Percentiles rank a stretch among this genome's conserved stretches.
These are phyloP conservation scores for Heterodera carotae DNA, from an alignment of 1,140 invertebrate genomes.

Conservation along the genomic window DNA sequence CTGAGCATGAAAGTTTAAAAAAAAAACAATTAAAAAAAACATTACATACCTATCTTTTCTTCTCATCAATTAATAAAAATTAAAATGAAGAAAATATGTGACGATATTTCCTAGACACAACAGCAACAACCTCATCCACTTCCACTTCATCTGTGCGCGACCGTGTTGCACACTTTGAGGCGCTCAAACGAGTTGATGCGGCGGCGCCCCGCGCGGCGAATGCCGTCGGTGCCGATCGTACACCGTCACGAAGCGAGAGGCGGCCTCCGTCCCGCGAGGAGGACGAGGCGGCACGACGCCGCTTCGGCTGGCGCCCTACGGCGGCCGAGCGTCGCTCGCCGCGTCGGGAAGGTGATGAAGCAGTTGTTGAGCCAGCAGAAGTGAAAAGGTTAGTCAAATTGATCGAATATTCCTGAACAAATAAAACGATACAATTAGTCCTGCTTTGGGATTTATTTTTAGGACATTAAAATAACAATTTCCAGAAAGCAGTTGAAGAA, in stretches of 20 bases:
- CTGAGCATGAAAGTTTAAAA: too few species aligned
- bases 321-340: background rate
- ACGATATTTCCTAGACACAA: background rate
- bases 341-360: background rate
- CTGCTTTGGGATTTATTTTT: too few species aligned
- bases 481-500: background rate
- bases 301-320: constrained; percentile 28
- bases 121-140: constrained; percentile 3
- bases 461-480: too few species aligned
- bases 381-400: background rate
- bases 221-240: background rate
- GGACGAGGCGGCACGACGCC: constrained; percentile 10
- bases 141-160: constrained; percentile 31
- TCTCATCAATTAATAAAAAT: too few species aligned
- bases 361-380: too few species aligned
- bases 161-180: constrained; percentile 40
- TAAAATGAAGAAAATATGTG: too few species aligned
- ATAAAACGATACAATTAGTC: too few species aligned
- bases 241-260: background rate
- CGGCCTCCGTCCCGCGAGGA: constrained; percentile 1
- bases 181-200: constrained; percentile 31
- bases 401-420: too few species aligned
- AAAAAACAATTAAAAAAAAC: too few species aligned
- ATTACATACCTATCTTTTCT: too few species aligned
- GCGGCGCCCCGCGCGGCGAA: too few species aligned